phyloP scores from a whole-genome alignment of 1,140 invertebrate genomes.

The Hetaerina americana region DNA sequence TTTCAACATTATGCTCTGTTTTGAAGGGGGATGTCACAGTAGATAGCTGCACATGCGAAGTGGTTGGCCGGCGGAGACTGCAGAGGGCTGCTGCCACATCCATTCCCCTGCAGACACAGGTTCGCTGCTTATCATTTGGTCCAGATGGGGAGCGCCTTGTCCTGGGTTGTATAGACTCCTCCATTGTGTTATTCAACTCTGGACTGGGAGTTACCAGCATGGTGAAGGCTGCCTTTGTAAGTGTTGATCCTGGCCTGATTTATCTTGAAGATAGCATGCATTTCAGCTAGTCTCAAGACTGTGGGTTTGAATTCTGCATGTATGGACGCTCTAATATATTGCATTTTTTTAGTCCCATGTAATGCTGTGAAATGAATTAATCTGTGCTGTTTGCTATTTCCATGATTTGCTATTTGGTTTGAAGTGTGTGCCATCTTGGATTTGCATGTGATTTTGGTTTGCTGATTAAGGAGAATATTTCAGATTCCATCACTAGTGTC shows the following conservation, averaged over 20 bases:
- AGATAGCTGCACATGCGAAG: conserved; percentile 55
- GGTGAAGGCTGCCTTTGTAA: conserved; percentile 49
- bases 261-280: background rate
- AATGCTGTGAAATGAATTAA: background rate
- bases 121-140: conserved; percentile 49
- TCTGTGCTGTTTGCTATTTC: conserved; percentile 3
- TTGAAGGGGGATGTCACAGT: conserved; percentile 57
- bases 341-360: no score
- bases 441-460: no score
- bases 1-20: no score
- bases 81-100: conserved; percentile 51
- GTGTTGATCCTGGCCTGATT: conserved; percentile 21
- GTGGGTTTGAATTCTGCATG: background rate
- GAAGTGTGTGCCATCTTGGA: no score
- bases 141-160: conserved; percentile 56
- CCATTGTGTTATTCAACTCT: conserved; percentile 56
- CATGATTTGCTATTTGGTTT: no score
- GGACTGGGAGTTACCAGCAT: conserved; percentile 44
- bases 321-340: no score
- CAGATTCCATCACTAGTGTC: conserved; percentile 53
- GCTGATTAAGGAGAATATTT: no score
- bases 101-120: conserved; percentile 54
- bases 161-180: conserved; percentile 61
- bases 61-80: conserved; percentile 46
- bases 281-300: background rate